Percentiles rank a stretch among this genome's conserved stretches.
Conservation (phyloP, 2,113 vertebrate genomes). For the Morphnarchus princeps region DNA sequence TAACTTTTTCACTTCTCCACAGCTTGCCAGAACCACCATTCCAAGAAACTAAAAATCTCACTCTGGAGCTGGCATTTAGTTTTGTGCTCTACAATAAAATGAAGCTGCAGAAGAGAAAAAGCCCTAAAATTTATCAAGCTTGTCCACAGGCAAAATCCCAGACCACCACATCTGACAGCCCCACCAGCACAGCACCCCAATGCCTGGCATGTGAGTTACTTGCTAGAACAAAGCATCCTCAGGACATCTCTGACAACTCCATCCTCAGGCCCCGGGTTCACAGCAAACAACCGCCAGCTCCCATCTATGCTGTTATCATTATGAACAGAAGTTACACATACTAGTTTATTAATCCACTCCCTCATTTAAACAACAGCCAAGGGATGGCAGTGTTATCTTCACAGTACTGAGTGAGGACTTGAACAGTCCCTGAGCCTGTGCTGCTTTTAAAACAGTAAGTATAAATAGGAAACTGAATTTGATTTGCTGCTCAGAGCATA, state of each 20-base stretch:
- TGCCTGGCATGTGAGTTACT: background rate
- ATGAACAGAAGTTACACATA: background rate
- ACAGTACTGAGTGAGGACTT: background rate
- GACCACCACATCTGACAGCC: background rate
- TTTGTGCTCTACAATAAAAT: slow-evolving; percentile 50
- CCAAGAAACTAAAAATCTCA: background rate
- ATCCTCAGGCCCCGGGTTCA: background rate
- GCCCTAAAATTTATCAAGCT: slow-evolving; percentile 20
- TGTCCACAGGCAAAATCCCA: background rate
- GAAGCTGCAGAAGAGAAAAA: background rate
- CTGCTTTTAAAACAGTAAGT: background rate
- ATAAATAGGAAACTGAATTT: background rate
- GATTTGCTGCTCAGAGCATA: background rate
- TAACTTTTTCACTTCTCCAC: slow-evolving; percentile 16
- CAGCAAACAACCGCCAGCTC: background rate
- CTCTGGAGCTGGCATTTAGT: background rate
- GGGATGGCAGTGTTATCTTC: background rate
- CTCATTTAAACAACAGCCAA: background rate
- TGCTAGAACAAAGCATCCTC: background rate
- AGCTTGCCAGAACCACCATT: slow-evolving; percentile 9
- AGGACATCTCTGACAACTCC: background rate
- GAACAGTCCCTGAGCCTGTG: background rate
- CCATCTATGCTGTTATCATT: background rate
- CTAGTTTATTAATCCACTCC: background rate
- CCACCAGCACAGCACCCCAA: background rate